A percentile compares a stretch with the other conserved stretches of the same genome.
phyloP scores from a whole-genome alignment of 2,888 invertebrate species.

The Habroteleia sp. region DNA sequence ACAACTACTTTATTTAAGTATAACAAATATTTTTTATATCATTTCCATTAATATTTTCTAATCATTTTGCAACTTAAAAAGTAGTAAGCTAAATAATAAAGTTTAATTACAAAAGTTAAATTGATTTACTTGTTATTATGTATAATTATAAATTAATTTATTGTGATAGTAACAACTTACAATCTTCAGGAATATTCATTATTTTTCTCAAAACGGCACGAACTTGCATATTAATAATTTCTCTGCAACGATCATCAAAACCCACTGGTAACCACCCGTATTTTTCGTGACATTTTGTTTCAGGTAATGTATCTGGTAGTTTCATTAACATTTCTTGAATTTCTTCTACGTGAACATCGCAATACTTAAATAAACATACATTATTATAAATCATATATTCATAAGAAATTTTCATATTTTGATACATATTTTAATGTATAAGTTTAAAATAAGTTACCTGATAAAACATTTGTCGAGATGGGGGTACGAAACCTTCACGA shows the following conservation, averaged over 20 bases:
- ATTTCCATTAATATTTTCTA: too few relatives aligned
- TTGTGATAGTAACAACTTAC: constrained; percentile 69
- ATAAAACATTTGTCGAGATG: constrained; percentile 93
- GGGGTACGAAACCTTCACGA: constrained; percentile 88
- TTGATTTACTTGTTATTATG: too few relatives aligned
- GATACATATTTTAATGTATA: neutral
- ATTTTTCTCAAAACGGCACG: constrained; percentile 82
- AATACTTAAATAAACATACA: constrained; percentile 83
- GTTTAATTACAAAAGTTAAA: too few relatives aligned
- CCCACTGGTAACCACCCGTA: constrained; percentile 90
- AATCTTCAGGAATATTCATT: constrained; percentile 78
- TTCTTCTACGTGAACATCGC: constrained; percentile 90
- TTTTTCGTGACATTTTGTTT: constrained; percentile 86
- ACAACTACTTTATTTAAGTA: too few relatives aligned
- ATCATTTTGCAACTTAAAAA: too few relatives aligned
- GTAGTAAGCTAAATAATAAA: too few relatives aligned
- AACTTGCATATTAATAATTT: constrained; percentile 87
- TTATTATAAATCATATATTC: too few relatives aligned
- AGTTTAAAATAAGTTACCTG: constrained; percentile 82
- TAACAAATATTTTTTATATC: too few relatives aligned
- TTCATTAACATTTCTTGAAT: constrained; percentile 89
- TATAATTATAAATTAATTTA: too few relatives aligned
- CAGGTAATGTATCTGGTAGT: constrained; percentile 84
- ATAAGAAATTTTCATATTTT: too few relatives aligned
- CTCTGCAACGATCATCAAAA: constrained; percentile 87